Percentiles rank a stretch among this genome's conserved stretches.
Evolutionary conservation across 2,888 invertebrate species (phyloP).

Genomic region (Dione juno): DNA sequence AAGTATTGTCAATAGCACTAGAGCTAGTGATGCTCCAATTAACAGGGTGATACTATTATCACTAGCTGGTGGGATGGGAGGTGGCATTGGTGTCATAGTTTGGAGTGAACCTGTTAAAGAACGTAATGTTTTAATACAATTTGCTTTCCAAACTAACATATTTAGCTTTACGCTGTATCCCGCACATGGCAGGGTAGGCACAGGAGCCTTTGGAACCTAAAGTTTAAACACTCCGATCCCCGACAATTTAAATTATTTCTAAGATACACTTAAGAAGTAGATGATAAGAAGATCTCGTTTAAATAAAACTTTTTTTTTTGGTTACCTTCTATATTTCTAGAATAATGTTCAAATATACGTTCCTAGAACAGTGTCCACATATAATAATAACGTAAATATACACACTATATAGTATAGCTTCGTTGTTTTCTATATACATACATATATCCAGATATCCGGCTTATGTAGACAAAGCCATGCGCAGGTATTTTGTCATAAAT

Average conservation of each 20-base stretch:
- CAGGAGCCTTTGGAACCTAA: too few relatives aligned
- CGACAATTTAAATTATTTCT: too few relatives aligned
- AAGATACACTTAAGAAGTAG: too few relatives aligned
- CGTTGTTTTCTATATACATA: neutral
- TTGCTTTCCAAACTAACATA: too few relatives aligned
- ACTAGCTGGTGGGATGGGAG: constrained; percentile 56
- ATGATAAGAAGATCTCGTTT: too few relatives aligned
- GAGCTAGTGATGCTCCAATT: constrained; percentile 71
- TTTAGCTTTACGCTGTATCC: too few relatives aligned
- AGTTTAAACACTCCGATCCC: too few relatives aligned
- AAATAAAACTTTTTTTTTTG: too few relatives aligned
- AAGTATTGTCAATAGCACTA: constrained; percentile 74
- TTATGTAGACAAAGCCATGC: constrained; percentile 10
- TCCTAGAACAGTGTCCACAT: neutral
- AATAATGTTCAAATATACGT: neutral
- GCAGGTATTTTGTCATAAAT: constrained; percentile 14
- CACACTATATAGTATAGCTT: neutral
- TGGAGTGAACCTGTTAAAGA: constrained; percentile 67
- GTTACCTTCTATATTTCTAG: neutral
- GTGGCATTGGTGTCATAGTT: constrained; percentile 73
- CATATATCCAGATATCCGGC: neutral
- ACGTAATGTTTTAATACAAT: neutral
- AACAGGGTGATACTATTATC: constrained; percentile 75
- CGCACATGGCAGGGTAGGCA: too few relatives aligned
- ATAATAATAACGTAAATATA: neutral